phyloP scores from a whole-genome alignment of 2,113 vertebrate species.

The Platycercus adscitus region DNA sequence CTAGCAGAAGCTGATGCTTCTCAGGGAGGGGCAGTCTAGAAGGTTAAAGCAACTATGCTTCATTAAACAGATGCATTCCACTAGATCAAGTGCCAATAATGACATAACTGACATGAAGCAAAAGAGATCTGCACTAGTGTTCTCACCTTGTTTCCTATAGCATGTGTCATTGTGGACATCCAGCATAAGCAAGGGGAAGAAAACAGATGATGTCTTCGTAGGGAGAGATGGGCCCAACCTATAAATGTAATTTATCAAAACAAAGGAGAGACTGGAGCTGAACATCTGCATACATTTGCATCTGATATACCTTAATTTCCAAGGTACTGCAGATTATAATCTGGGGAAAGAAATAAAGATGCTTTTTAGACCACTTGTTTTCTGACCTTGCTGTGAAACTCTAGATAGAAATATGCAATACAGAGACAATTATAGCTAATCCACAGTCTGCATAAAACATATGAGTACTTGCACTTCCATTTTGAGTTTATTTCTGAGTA shows the following conservation, averaged over 20 bases:
- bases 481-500: neutral
- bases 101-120: constrained; percentile 50
- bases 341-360: neutral
- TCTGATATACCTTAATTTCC: neutral
- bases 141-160: constrained; percentile 26
- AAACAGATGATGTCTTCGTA: constrained; percentile 41
- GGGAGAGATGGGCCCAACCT: constrained; percentile 17
- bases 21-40: constrained; percentile 58
- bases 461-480: neutral
- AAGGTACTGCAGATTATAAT: neutral
- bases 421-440: neutral
- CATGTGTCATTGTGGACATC: constrained; percentile 12
- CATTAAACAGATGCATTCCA: constrained; percentile 72
- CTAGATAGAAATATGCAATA: neutral
- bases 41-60: constrained; percentile 73
- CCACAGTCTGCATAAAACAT: neutral
- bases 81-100: constrained; percentile 73
- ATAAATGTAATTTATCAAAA: constrained; percentile 44
- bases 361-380: neutral
- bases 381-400: neutral
- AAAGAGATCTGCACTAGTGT: neutral
- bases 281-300: neutral
- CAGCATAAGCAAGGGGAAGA: neutral
- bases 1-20: constrained; percentile 48
- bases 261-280: neutral